Conservation (phyloP, 2,113 vertebrate genomes). For the Equus quagga region DNA sequence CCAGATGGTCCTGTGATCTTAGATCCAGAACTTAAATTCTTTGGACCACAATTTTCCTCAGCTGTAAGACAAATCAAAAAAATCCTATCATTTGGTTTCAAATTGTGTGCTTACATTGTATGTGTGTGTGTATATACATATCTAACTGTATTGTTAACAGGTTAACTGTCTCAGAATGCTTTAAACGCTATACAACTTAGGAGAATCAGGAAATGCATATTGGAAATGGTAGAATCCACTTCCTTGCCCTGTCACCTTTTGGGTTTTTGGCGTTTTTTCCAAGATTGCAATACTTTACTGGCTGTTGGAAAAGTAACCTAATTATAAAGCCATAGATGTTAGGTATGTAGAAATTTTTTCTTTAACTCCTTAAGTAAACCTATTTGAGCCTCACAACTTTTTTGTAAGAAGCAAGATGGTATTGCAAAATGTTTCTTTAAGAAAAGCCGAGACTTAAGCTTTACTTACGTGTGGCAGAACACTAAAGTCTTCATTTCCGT, state of each 20-base stretch:
- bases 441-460: constrained; percentile 1
- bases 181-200: neutral
- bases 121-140: neutral
- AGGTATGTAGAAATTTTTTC: neutral
- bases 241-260: neutral
- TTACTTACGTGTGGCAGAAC: neutral
- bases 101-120: neutral
- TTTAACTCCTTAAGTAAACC: neutral
- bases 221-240: neutral
- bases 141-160: neutral
- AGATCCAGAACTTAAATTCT: neutral
- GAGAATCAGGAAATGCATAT: neutral
- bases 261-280: constrained; percentile 16
- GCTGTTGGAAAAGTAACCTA: neutral
- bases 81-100: neutral
- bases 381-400: neutral
- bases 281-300: neutral
- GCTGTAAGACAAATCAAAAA: neutral
- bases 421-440: neutral
- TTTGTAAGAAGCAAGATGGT: neutral
- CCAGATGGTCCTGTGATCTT: neutral
- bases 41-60: neutral
- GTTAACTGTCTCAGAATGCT: constrained; percentile 39
- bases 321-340: neutral
- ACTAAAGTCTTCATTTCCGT: neutral